These are phyloP conservation scores for Charadrius vociferus DNA, from an alignment of 2,113 vertebrate genomes.

Conservation along the genomic window DNA sequence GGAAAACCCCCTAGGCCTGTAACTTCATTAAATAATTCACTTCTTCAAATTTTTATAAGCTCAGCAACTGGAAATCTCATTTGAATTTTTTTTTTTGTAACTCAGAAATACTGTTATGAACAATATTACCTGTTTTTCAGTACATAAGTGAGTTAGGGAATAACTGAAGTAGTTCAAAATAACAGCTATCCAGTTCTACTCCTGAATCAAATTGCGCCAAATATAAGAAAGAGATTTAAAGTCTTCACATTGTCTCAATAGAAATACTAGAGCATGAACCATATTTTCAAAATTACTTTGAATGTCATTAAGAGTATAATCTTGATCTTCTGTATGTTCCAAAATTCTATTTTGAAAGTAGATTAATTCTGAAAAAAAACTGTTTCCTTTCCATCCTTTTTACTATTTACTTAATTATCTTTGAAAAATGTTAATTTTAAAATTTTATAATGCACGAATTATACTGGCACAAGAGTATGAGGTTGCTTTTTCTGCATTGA, in stretches of 20 bases:
- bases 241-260: background rate
- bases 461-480: background rate
- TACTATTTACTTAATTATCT: background rate
- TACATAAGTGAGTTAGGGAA: background rate
- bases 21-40: background rate
- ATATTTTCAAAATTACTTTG: background rate
- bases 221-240: background rate
- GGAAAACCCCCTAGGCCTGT: rapidly evolving
- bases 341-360: background rate
- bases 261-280: background rate
- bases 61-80: background rate
- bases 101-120: background rate
- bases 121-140: background rate
- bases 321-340: background rate
- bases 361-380: background rate
- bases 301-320: background rate
- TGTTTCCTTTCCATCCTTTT: background rate
- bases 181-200: background rate
- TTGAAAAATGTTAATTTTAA: background rate
- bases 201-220: background rate
- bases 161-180: background rate
- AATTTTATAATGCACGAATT: background rate
- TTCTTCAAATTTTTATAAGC: background rate
- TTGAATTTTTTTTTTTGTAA: background rate
- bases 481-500: background rate